Evolutionary conservation across 2,888 invertebrate genomes (phyloP).

Genomic region (Gryllus longicercus): DNA sequence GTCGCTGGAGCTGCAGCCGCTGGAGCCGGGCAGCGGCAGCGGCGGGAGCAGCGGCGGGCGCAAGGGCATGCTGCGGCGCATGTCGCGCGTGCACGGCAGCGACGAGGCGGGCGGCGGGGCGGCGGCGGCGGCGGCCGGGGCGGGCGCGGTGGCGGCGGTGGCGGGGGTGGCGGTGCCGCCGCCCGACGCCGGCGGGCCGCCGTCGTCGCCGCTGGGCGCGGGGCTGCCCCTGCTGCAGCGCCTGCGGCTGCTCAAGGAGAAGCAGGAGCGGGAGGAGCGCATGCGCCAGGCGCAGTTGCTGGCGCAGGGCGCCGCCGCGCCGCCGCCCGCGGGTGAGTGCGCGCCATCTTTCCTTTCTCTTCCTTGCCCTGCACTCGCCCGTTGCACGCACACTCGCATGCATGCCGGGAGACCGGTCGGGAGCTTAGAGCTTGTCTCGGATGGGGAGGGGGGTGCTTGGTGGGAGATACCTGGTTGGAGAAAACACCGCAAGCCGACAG

Average conservation of each 20-base stretch:
- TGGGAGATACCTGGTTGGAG: too few relatives aligned
- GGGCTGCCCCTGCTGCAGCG: conserved; percentile 72
- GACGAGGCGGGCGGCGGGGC: not conserved
- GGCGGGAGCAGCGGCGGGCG: conserved; percentile 31
- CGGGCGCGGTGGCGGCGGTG: conserved; percentile 29
- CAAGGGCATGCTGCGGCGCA: conserved; percentile 64
- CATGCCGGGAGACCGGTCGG: too few relatives aligned
- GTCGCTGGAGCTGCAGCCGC: conserved; percentile 66
- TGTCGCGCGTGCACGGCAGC: conserved; percentile 61
- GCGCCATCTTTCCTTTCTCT: conserved; percentile 42
- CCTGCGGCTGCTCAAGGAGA: conserved; percentile 76
- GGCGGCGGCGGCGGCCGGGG: not conserved
- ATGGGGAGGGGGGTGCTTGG: not conserved
- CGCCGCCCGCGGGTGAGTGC: conserved; percentile 40
- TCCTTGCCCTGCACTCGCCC: not conserved
- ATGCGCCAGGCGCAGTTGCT: conserved; percentile 40
- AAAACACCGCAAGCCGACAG: too few relatives aligned
- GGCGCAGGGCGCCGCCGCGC: conserved; percentile 19
- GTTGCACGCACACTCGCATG: not conserved
- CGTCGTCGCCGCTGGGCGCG: conserved; percentile 59
- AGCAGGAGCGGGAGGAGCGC: conserved; percentile 66
- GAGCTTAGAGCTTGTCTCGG: not conserved
- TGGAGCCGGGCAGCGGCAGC: conserved; percentile 46
- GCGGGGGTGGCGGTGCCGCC: conserved; percentile 20
- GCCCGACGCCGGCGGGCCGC: conserved; percentile 11